Conservation (phyloP, 2,797 vertebrate genomes). For the Microchirus variegatus region DNA sequence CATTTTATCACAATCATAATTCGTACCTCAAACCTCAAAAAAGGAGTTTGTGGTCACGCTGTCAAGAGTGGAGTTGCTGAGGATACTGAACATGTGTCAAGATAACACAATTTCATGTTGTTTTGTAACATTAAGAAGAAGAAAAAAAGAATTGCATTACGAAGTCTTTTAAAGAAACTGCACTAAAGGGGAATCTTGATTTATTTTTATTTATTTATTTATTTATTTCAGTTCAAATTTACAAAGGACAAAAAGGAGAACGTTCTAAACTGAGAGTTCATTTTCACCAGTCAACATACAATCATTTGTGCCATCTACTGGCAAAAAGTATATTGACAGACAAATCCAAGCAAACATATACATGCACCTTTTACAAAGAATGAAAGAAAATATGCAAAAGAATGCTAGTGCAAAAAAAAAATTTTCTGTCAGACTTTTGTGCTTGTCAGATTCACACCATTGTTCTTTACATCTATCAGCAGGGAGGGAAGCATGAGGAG, state of each 20-base stretch:
- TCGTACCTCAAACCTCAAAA: too few species aligned
- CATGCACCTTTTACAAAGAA: neutral
- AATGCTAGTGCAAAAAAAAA: too few species aligned
- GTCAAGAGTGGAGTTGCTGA: too few species aligned
- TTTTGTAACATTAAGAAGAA: too few species aligned
- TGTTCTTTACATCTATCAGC: constrained; percentile 30
- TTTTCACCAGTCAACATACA: neutral
- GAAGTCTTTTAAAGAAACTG: too few species aligned
- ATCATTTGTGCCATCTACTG: constrained; percentile 53
- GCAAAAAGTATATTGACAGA: constrained; percentile 10
- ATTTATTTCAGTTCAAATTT: neutral
- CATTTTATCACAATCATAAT: neutral
- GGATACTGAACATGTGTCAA: too few species aligned
- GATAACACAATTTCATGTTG: too few species aligned
- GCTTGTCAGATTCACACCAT: neutral
- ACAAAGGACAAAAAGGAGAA: neutral
- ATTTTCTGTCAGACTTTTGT: too few species aligned
- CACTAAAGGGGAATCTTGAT: neutral
- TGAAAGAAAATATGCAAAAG: neutral
- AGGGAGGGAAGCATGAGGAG: constrained; percentile 91
- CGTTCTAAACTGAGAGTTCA: neutral
- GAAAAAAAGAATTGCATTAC: too few species aligned
- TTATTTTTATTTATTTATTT: neutral
- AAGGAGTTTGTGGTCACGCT: too few species aligned
- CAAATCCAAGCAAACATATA: neutral